Conservation (phyloP, 2,797 vertebrate genomes). For the Lindbergichthys nudifrons region DNA sequence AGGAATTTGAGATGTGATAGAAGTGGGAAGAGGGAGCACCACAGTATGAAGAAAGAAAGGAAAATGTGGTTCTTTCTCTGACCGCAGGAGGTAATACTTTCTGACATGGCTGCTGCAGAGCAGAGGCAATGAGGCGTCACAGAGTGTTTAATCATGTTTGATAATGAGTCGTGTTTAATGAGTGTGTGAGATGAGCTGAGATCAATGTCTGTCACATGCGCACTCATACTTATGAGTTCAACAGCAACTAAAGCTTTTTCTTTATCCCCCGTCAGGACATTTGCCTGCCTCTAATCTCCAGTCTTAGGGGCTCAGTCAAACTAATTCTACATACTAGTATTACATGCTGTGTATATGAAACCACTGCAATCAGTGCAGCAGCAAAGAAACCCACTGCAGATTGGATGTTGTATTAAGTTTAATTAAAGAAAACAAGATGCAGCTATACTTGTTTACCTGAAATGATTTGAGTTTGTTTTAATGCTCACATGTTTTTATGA, state of each 20-base stretch:
- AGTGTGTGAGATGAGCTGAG: slow-evolving; percentile 13
- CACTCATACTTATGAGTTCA: neutral
- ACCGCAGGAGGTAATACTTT: slow-evolving; percentile 23
- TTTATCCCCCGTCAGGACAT: slow-evolving; percentile 1
- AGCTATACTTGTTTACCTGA: neutral
- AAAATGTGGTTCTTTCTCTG: slow-evolving; percentile 7
- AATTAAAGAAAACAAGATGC: neutral
- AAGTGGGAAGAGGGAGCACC: neutral
- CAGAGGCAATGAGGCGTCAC: slow-evolving; percentile 8
- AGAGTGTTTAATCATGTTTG: slow-evolving; percentile 6
- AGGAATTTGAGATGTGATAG: slow-evolving; percentile 1
- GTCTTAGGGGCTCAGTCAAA: slow-evolving; percentile 2
- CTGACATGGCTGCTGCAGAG: slow-evolving; percentile 12
- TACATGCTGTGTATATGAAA: neutral
- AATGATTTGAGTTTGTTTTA: neutral
- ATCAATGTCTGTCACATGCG: slow-evolving; percentile 18
- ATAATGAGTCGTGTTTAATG: neutral
- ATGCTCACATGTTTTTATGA: neutral
- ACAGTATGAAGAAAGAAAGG: slow-evolving; percentile 3
- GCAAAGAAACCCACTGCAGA: neutral
- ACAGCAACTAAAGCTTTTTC: neutral
- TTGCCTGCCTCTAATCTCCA: neutral
- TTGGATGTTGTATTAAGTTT: neutral
- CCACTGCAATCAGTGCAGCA: neutral
- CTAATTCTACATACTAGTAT: neutral